These are phyloP conservation scores for Discoglossus pictus DNA, from an alignment of 2,797 vertebrate genomes.

Conservation along the genomic window DNA sequence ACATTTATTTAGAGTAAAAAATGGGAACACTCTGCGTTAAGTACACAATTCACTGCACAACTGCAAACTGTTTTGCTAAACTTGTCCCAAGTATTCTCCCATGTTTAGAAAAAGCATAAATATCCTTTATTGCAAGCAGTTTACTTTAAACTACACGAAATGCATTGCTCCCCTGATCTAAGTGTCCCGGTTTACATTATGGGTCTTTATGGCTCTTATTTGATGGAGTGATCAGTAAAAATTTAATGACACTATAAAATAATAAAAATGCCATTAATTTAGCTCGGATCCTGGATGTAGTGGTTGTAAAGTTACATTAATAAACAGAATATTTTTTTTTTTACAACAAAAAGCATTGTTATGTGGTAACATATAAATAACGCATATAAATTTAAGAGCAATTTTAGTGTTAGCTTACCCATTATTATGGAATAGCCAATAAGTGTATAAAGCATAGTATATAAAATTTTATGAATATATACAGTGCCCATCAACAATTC, in stretches of 20 bases:
- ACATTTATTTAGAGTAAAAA: conserved; percentile 35
- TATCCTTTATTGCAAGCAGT: conserved; percentile 80
- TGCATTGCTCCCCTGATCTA: conserved; percentile 76
- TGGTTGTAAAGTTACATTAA: conserved; percentile 93
- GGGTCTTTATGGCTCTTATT: conserved; percentile 91
- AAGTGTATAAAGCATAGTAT: conserved; percentile 98
- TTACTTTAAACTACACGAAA: conserved; percentile 73
- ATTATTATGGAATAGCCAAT: conserved; percentile 94
- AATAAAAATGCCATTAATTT: conserved; percentile 99
- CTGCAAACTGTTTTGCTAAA: conserved; percentile 79
- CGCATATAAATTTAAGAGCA: conserved; percentile 84
- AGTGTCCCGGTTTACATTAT: conserved; percentile 82
- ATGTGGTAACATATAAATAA: conserved; percentile 87
- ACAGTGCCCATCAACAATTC: conserved; percentile 80
- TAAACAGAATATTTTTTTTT: conserved; percentile 91
- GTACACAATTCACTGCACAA: conserved; percentile 76
- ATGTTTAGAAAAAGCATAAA: conserved; percentile 81
- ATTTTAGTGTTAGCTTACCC: conserved; percentile 88
- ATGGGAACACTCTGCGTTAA: conserved; percentile 72
- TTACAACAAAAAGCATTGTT: conserved; percentile 89
- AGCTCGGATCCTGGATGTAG: conserved; percentile 91
- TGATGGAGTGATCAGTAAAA: conserved; percentile 99
- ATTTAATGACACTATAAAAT: conserved; percentile 99
- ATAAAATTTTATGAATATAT: conserved; percentile 98
- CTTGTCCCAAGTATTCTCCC: conserved; percentile 78